Conservation (phyloP, 2,888 invertebrate genomes). For the Hyposoter dolosus region DNA sequence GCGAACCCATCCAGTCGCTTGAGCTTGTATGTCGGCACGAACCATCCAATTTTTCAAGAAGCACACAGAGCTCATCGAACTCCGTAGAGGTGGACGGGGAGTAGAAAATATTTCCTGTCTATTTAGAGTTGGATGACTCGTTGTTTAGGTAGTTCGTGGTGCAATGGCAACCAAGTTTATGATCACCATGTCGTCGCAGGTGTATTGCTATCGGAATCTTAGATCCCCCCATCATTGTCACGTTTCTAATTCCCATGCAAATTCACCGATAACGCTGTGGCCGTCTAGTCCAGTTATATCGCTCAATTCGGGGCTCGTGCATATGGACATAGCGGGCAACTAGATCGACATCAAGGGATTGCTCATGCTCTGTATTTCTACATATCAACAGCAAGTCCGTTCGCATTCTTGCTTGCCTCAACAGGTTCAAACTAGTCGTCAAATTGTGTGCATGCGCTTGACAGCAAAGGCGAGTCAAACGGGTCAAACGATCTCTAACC, state of each 20-base stretch:
- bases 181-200: neutral
- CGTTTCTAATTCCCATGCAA: conserved; percentile 21
- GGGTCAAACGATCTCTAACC: neutral
- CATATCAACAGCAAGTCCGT: conserved; percentile 62
- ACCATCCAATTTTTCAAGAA: neutral
- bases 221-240: neutral
- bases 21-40: neutral
- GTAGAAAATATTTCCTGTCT: neutral
- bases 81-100: neutral
- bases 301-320: neutral
- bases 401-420: conserved; percentile 13
- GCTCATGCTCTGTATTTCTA: conserved; percentile 52
- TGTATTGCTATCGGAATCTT: conserved; percentile 13
- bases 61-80: neutral
- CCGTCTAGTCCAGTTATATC: neutral
- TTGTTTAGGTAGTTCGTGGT: neutral
- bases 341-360: conserved; percentile 36
- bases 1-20: neutral
- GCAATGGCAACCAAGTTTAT: neutral
- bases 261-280: neutral
- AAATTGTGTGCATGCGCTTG: conserved; percentile 26
- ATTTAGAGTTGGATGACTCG: neutral
- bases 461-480: neutral
- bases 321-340: conserved; percentile 22
- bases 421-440: conserved; percentile 46